A percentile compares a stretch with the other conserved stretches of the same genome.
Evolutionary conservation across 2,113 vertebrate species (phyloP).

Genomic region (Morone chrysops): DNA sequence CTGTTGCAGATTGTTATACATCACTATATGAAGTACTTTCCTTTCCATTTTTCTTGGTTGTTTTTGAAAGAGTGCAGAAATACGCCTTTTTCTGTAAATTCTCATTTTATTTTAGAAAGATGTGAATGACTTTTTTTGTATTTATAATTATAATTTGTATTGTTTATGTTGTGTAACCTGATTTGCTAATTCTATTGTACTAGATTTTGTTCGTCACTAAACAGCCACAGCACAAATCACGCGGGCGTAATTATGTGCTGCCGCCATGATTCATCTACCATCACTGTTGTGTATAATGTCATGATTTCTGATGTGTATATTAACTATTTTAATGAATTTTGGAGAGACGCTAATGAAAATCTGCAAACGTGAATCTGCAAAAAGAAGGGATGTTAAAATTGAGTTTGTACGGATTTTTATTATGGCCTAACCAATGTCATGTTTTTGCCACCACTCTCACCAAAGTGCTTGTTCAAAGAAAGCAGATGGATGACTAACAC

Average conservation of each 20-base stretch:
- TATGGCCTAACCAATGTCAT: conserved; percentile 73
- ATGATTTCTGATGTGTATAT: conserved; percentile 48
- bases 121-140: conserved; percentile 45
- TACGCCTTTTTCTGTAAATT: conserved; percentile 44
- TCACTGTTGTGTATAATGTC: conserved; percentile 37
- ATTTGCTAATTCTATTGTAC: background rate
- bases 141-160: conserved; percentile 46
- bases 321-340: conserved; percentile 39
- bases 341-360: conserved; percentile 63
- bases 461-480: conserved; percentile 86
- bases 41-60: conserved; percentile 29
- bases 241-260: conserved; percentile 74
- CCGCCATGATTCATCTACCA: conserved; percentile 38
- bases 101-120: conserved; percentile 43
- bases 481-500: conserved; percentile 72
- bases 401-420: conserved; percentile 64
- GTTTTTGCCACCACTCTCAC: conserved; percentile 83
- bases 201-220: conserved; percentile 41
- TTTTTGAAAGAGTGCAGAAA: conserved; percentile 40
- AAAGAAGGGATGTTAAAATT: conserved; percentile 67
- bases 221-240: conserved; percentile 66
- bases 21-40: conserved; percentile 34
- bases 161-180: conserved; percentile 49
- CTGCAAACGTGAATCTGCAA: conserved; percentile 85
- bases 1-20: conserved; percentile 25